These are phyloP conservation scores for Sinocyclocheilus anophthalmus DNA, from an alignment of 2,113 vertebrate species.

Conservation along the genomic window DNA sequence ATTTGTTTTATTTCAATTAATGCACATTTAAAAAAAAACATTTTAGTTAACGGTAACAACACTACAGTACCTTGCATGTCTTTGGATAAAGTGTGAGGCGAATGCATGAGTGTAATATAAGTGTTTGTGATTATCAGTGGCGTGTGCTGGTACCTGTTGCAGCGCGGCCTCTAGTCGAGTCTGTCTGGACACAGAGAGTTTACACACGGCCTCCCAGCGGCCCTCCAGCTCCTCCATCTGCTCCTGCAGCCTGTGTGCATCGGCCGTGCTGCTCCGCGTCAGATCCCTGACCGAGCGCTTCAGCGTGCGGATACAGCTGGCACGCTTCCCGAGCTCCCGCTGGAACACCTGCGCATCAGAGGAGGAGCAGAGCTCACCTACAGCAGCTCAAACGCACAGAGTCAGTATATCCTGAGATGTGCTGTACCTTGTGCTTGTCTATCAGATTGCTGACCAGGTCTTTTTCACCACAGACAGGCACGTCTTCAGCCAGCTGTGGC, in stretches of 20 bases:
- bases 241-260: conserved; percentile 84
- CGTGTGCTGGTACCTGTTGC: conserved; percentile 74
- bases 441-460: conserved; percentile 79
- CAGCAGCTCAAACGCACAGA: not conserved
- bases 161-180: conserved; percentile 80
- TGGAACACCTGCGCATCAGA: conserved; percentile 78
- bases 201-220: conserved; percentile 85
- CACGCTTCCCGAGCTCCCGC: conserved; percentile 85
- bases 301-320: conserved; percentile 81
- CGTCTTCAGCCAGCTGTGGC: conserved; percentile 78
- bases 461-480: conserved; percentile 77
- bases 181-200: conserved; percentile 83
- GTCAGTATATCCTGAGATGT: not conserved
- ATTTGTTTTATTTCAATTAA: too few species aligned
- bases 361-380: not conserved
- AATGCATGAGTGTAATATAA: not conserved
- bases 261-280: conserved; percentile 75
- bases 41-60: not conserved
- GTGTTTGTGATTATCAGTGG: not conserved
- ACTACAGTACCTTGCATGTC: not conserved
- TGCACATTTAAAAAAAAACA: too few species aligned
- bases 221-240: conserved; percentile 84
- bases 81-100: not conserved
- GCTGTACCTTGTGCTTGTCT: conserved; percentile 83
- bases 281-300: conserved; percentile 83